These are phyloP conservation scores for Rapana venosa DNA, from an alignment of 2,888 invertebrate genomes.

Conservation along the genomic window DNA sequence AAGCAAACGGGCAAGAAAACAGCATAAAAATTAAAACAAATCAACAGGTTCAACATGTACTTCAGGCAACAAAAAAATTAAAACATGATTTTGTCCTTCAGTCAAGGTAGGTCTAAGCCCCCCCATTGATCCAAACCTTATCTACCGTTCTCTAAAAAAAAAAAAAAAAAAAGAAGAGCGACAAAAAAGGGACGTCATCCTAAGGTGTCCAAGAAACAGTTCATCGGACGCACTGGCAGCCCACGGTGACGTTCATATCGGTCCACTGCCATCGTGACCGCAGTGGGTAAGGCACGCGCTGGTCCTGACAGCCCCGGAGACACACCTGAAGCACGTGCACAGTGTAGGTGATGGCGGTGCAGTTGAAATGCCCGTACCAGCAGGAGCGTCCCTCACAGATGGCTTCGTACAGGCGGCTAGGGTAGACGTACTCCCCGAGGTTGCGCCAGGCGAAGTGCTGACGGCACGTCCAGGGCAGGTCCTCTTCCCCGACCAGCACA, in stretches of 20 bases:
- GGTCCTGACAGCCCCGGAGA: conserved; percentile 39
- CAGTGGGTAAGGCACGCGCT: conserved; percentile 37
- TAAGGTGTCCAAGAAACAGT: background rate
- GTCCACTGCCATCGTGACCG: conserved; percentile 41
- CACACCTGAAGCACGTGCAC: conserved; percentile 43
- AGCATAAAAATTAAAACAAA: too few relatives aligned
- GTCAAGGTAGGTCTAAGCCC: background rate
- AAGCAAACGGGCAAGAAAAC: too few relatives aligned
- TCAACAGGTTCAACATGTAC: too few relatives aligned
- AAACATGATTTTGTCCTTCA: background rate
- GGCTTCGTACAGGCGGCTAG: conserved; percentile 40
- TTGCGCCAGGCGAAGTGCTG: conserved; percentile 39
- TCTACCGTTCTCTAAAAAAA: background rate
- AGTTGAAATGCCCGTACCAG: conserved; percentile 48
- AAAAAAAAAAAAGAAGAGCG: too few relatives aligned
- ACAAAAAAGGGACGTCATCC: too few relatives aligned
- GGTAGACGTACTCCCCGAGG: conserved; percentile 44
- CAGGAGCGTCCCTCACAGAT: conserved; percentile 44
- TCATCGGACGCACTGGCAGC: conserved; percentile 46
- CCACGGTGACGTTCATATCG: conserved; percentile 43
- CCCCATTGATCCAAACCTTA: background rate
- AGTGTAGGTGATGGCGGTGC: conserved; percentile 44
- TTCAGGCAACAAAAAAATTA: too few relatives aligned
- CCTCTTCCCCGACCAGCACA: conserved; percentile 22
- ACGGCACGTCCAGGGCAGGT: conserved; percentile 46